A percentile compares a stretch with the other conserved stretches of the same genome.
Conservation (phyloP, 2,888 invertebrate genomes). For the Pomacea canaliculata region DNA sequence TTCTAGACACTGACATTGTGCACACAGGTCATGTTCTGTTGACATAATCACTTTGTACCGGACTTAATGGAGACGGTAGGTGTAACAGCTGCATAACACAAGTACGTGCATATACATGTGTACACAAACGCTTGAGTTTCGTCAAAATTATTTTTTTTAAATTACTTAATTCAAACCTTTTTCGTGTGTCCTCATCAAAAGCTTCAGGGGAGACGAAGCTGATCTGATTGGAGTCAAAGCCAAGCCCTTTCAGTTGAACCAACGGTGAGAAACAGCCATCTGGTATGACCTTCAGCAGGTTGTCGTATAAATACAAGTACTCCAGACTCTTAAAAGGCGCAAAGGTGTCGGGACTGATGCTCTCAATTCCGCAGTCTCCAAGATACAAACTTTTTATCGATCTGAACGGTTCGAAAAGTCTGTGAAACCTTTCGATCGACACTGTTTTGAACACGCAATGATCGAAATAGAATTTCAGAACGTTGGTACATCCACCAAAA, state of each 20-base stretch:
- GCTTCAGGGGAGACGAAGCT: neutral
- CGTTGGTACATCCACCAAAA: constrained; percentile 11
- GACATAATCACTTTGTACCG: too few species aligned
- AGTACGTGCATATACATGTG: too few species aligned
- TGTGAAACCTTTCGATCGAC: neutral
- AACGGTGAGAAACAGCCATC: constrained; percentile 12
- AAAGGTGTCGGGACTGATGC: constrained; percentile 16
- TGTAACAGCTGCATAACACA: too few species aligned
- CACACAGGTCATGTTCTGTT: too few species aligned
- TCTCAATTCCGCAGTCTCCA: neutral
- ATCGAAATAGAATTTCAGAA: constrained; percentile 10
- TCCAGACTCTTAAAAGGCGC: neutral
- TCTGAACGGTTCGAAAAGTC: constrained; percentile 6
- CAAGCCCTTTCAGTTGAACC: neutral
- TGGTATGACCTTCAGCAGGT: constrained; percentile 24
- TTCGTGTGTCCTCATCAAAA: neutral
- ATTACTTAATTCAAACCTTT: too few species aligned
- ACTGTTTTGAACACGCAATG: constrained; percentile 7
- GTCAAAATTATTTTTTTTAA: too few species aligned
- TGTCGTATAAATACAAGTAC: constrained; percentile 16
- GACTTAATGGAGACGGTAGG: too few species aligned
- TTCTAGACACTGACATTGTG: too few species aligned
- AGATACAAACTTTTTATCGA: constrained; percentile 24
- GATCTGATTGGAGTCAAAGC: neutral
- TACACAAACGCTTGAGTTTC: too few species aligned